Evolutionary conservation across 2,113 vertebrate species (phyloP).

Genomic region (Xiphophorus maculatus): DNA sequence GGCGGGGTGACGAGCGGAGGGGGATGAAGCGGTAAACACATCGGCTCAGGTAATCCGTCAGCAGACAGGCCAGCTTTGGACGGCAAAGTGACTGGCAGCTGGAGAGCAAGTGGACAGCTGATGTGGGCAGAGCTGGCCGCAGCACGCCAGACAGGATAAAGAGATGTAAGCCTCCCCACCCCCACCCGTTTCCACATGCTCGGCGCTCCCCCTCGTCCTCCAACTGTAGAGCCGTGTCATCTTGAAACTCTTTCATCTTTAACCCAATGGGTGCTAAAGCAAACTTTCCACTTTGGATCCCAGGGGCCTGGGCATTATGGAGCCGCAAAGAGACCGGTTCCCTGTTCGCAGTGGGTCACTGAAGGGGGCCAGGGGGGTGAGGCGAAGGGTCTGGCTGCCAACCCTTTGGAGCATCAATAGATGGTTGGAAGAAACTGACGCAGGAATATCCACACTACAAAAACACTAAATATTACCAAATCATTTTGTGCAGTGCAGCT

Average conservation of each 20-base stretch:
- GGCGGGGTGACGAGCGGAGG: slow-evolving; percentile 27
- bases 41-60: slow-evolving; percentile 75
- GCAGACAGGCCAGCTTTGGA: slow-evolving; percentile 79
- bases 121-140: slow-evolving; percentile 64
- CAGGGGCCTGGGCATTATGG: slow-evolving; percentile 62
- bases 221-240: slow-evolving; percentile 64
- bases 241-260: slow-evolving; percentile 78
- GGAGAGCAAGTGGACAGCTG: slow-evolving; percentile 74
- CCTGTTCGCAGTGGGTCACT: slow-evolving; percentile 48
- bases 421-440: background rate
- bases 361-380: slow-evolving; percentile 13
- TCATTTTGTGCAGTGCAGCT: too few species aligned
- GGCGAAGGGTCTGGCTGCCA: slow-evolving; percentile 35
- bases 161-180: slow-evolving; percentile 66
- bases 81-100: slow-evolving; percentile 62
- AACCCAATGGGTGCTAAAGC: slow-evolving; percentile 74
- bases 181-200: slow-evolving; percentile 16
- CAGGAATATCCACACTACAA: background rate
- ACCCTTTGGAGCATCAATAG: slow-evolving; percentile 3
- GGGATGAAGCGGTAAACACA: slow-evolving; percentile 55
- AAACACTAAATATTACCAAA: too few species aligned
- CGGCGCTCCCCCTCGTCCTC: slow-evolving; percentile 44
- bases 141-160: slow-evolving; percentile 79
- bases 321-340: slow-evolving; percentile 51
- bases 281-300: slow-evolving; percentile 80